Evolutionary conservation across 2,113 vertebrate species (phyloP).

Genomic region (Lepisosteus oculatus): DNA sequence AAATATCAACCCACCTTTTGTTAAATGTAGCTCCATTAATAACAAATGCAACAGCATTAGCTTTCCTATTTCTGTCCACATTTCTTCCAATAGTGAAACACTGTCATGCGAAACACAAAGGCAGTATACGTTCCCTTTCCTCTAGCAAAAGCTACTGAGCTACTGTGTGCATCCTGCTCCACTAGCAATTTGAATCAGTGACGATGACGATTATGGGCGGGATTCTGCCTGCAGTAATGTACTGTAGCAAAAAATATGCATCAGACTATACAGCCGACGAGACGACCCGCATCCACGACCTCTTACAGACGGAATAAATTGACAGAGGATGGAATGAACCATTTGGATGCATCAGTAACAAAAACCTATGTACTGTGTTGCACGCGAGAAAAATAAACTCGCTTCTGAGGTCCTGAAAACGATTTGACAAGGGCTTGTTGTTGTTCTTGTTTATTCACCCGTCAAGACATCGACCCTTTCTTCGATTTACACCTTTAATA

Average conservation of each 20-base stretch:
- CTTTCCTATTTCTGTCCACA: slow-evolving; percentile 64
- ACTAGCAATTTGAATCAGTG: slow-evolving; percentile 57
- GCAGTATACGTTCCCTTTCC: not conserved
- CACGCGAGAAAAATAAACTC: no score
- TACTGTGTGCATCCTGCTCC: slow-evolving; percentile 32
- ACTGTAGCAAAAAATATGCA: slow-evolving; percentile 13
- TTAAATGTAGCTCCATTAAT: slow-evolving; percentile 54
- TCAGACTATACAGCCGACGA: slow-evolving; percentile 12
- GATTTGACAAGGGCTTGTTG: no score
- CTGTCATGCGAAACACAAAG: slow-evolving; percentile 58
- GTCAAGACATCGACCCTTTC: no score
- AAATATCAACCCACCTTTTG: slow-evolving; percentile 51
- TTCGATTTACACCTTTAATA: no score
- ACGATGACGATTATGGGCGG: slow-evolving; percentile 60
- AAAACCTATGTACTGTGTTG: not conserved
- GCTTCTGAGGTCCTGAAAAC: no score
- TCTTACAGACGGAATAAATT: slow-evolving; percentile 19
- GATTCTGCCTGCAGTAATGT: slow-evolving; percentile 25
- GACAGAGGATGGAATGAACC: slow-evolving; percentile 24
- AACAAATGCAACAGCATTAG: slow-evolving; percentile 63
- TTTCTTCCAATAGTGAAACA: slow-evolving; percentile 47
- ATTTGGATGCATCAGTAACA: not conserved
- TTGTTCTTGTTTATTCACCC: no score
- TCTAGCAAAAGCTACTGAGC: slow-evolving; percentile 7
- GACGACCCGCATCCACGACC: slow-evolving; percentile 24